These are phyloP conservation scores for Pseudomyrmex flavicornis DNA, from an alignment of 1,140 invertebrate species.

Conservation along the genomic window DNA sequence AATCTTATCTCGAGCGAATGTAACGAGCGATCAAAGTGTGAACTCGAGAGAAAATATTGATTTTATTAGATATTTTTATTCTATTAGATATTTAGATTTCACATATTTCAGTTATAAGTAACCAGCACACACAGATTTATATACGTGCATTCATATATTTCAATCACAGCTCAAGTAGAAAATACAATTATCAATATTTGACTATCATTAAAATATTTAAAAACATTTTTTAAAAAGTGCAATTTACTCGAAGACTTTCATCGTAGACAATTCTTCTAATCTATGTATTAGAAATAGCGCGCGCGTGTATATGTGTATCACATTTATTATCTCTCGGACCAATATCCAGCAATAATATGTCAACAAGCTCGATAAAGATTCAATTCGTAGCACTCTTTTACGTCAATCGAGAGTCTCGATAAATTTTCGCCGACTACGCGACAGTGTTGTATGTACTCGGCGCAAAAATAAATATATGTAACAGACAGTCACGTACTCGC, in stretches of 20 bases:
- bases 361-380: conserved; percentile 54
- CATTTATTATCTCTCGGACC: conserved; percentile 20
- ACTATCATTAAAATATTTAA: neutral
- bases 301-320: too few species aligned
- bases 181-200: too few species aligned
- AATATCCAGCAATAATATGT: conserved; percentile 5
- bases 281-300: too few species aligned
- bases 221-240: neutral
- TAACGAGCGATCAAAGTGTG: neutral
- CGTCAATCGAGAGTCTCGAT: conserved; percentile 44
- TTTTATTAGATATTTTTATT: too few species aligned
- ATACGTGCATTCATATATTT: neutral
- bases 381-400: conserved; percentile 38
- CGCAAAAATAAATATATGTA: conserved; percentile 29
- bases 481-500: conserved; percentile 33
- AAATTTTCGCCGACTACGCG: conserved; percentile 13
- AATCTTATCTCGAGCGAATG: conserved; percentile 19
- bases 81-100: too few species aligned
- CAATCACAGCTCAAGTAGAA: neutral
- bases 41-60: neutral
- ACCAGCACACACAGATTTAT: too few species aligned
- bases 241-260: neutral
- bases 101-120: too few species aligned
- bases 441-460: neutral
- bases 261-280: neutral